Conservation (phyloP, 1,140 invertebrate genomes). For the Cydia amplana region DNA sequence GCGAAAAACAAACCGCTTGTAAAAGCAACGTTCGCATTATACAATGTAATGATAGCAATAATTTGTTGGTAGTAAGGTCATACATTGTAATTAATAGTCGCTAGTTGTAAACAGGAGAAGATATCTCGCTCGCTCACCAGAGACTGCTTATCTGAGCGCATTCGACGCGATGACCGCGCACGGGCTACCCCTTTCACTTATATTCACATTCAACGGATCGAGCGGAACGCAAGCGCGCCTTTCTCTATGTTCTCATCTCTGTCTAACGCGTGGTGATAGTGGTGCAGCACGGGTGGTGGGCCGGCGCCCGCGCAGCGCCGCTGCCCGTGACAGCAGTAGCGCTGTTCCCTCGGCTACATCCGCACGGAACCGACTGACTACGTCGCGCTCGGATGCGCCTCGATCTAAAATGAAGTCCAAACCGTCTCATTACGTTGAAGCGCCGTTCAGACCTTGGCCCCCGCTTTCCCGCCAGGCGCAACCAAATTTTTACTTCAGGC, state of each 20-base stretch:
- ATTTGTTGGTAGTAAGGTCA: not conserved
- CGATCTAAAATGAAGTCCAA: constrained; percentile 76
- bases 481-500: constrained; percentile 82
- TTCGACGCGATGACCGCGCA: constrained; percentile 57
- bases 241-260: constrained; percentile 72
- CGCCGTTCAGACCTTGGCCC: constrained; percentile 81
- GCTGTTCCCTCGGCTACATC: constrained; percentile 66
- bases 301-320: constrained; percentile 49
- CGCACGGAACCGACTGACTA: constrained; percentile 67
- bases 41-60: not conserved
- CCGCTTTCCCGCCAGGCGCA: constrained; percentile 81
- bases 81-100: not conserved
- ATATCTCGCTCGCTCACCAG: not conserved
- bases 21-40: not conserved
- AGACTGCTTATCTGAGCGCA: constrained; percentile 46
- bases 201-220: constrained; percentile 66
- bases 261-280: constrained; percentile 56
- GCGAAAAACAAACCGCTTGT: not conserved
- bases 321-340: constrained; percentile 64
- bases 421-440: constrained; percentile 74
- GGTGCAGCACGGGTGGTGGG: constrained; percentile 60
- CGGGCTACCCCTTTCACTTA: constrained; percentile 76
- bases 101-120: not conserved
- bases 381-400: constrained; percentile 66
- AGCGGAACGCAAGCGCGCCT: constrained; percentile 67